These are phyloP conservation scores for Odontamblyopus lacepedii DNA, from an alignment of 2,797 vertebrate genomes.

Conservation along the genomic window DNA sequence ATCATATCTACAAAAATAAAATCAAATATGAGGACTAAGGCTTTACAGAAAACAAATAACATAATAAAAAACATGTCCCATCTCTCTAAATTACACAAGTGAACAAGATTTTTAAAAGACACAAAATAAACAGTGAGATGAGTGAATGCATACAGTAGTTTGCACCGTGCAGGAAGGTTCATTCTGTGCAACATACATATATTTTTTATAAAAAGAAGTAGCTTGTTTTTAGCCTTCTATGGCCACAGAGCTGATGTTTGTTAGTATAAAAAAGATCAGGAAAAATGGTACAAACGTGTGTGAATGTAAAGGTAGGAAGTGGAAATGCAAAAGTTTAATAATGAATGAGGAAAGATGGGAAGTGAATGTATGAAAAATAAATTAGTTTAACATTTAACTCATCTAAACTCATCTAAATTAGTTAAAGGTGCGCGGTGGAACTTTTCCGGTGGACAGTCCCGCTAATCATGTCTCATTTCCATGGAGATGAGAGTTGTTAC, in stretches of 20 bases:
- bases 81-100: slow-evolving; percentile 78
- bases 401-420: not conserved
- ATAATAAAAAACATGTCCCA: slow-evolving; percentile 72
- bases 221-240: slow-evolving; percentile 31
- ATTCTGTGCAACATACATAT: slow-evolving; percentile 62
- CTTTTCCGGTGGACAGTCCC: not conserved
- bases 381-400: not conserved
- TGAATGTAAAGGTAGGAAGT: slow-evolving; percentile 59
- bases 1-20: slow-evolving; percentile 85
- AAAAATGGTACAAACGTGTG: slow-evolving; percentile 32
- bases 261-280: slow-evolving; percentile 33
- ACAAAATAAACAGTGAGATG: slow-evolving; percentile 58
- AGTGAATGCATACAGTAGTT: slow-evolving; percentile 79
- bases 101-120: slow-evolving; percentile 41
- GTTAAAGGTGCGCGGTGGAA: not conserved
- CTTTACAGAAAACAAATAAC: slow-evolving; percentile 77
- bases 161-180: slow-evolving; percentile 69
- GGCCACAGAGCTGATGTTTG: slow-evolving; percentile 32
- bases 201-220: slow-evolving; percentile 39
- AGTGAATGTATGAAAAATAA: not conserved
- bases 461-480: not conserved
- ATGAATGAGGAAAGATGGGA: slow-evolving; percentile 8
- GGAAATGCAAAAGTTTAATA: slow-evolving; percentile 27
- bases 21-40: slow-evolving; percentile 74
- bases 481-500: not conserved